phyloP scores from a whole-genome alignment of 2,797 vertebrate genomes.

The Diglossa cyanea region DNA sequence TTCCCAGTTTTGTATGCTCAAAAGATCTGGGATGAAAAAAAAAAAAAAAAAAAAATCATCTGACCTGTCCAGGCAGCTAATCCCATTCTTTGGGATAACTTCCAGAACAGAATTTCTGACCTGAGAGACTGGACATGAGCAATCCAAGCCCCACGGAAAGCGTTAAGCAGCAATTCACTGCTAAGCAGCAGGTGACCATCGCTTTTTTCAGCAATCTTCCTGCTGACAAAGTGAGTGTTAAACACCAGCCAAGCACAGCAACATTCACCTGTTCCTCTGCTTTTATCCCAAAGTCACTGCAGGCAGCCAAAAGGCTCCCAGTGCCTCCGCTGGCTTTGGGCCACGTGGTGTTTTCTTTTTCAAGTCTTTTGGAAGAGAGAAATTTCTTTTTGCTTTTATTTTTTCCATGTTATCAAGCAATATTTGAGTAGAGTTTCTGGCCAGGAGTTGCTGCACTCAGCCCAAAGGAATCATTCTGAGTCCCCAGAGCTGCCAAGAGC shows the following conservation, averaged over 20 bases:
- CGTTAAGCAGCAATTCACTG: background rate
- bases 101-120: background rate
- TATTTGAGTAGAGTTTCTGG: background rate
- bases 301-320: background rate
- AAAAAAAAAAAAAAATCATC: background rate
- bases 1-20: accelerated
- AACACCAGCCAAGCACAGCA: background rate
- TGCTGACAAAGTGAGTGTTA: background rate
- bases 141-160: background rate
- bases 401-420: background rate
- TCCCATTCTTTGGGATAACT: background rate
- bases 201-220: background rate
- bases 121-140: accelerated
- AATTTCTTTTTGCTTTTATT: background rate
- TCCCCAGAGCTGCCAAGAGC: background rate
- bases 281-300: background rate
- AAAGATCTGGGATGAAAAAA: background rate
- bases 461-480: background rate
- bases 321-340: background rate
- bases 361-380: background rate
- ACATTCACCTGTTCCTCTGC: background rate
- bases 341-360: background rate
- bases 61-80: background rate
- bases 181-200: background rate
- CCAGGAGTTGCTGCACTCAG: background rate